A percentile compares a stretch with the other conserved stretches of the same genome.
Conservation (phyloP, 2,888 invertebrate species). For the Eupithecia subumbrata region DNA sequence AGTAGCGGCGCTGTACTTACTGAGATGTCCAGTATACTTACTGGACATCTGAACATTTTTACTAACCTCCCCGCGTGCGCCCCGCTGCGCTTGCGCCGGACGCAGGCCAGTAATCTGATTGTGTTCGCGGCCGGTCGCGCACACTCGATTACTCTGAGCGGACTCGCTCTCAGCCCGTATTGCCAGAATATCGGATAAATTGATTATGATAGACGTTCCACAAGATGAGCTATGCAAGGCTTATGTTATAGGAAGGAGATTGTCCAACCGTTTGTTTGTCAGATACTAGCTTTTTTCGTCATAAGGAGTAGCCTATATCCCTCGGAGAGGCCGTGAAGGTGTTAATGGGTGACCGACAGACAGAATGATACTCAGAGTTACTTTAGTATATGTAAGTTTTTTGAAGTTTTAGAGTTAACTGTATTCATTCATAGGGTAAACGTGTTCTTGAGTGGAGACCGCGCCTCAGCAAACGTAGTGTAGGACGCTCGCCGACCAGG, state of each 20-base stretch:
- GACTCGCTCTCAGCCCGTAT: not conserved
- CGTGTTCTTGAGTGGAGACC: too few species aligned
- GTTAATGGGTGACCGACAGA: not conserved
- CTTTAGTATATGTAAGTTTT: too few species aligned
- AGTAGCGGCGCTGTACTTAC: too few species aligned
- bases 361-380: too few species aligned
- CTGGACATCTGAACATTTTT: too few species aligned
- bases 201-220: not conserved
- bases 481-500: too few species aligned
- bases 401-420: too few species aligned
- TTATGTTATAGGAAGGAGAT: not conserved
- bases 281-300: not conserved
- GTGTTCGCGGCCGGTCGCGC: conserved; percentile 26
- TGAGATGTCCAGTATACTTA: too few species aligned
- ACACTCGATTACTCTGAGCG: conserved; percentile 32
- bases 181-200: not conserved
- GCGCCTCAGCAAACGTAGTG: too few species aligned
- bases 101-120: conserved; percentile 28
- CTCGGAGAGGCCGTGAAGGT: too few species aligned
- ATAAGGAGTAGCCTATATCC: not conserved
- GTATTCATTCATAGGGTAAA: too few species aligned
- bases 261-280: not conserved
- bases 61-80: too few species aligned
- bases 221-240: not conserved
- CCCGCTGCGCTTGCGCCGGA: not conserved